Percentiles rank a stretch among this genome's conserved stretches.
Evolutionary conservation across 2,797 vertebrate genomes (phyloP).

Genomic region (Muraenolepis orangiensis): DNA sequence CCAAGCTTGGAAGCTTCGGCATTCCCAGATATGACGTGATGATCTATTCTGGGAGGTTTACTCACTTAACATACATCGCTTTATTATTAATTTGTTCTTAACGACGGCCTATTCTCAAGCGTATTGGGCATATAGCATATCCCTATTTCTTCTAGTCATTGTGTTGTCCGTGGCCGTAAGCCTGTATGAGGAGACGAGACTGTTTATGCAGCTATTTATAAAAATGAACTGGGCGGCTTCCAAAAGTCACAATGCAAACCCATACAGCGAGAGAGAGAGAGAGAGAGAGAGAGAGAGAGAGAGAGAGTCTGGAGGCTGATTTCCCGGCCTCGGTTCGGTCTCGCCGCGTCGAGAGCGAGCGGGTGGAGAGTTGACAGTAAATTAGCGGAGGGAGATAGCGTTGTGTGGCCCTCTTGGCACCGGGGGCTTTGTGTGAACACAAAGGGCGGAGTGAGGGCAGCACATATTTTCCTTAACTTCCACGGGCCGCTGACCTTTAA

Average conservation of each 20-base stretch:
- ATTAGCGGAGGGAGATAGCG: conserved; percentile 8
- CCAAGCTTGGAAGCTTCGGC: not conserved
- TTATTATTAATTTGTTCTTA: no score
- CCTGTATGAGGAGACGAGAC: conserved; percentile 11
- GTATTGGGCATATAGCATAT: not conserved
- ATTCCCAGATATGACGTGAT: not conserved
- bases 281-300: no score
- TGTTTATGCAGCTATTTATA: conserved; percentile 28
- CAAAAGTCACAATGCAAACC: conserved; percentile 17
- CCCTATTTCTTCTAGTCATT: not conserved
- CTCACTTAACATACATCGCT: no score
- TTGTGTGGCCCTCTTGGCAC: conserved; percentile 15
- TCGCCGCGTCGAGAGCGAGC: not conserved
- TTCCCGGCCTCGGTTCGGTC: conserved; percentile 11
- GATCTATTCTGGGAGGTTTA: not conserved
- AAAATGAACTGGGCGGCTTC: conserved; percentile 20
- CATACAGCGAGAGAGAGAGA: conserved; percentile 15
- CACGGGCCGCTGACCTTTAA: not conserved
- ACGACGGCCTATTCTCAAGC: not conserved
- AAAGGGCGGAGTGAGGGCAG: not conserved
- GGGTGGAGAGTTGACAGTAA: conserved; percentile 27
- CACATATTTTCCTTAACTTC: not conserved
- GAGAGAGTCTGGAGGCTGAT: no score
- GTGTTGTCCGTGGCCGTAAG: conserved; percentile 14
- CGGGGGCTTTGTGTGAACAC: conserved; percentile 4